phyloP scores from a whole-genome alignment of 2,797 vertebrate species.

The Vultur gryphus region DNA sequence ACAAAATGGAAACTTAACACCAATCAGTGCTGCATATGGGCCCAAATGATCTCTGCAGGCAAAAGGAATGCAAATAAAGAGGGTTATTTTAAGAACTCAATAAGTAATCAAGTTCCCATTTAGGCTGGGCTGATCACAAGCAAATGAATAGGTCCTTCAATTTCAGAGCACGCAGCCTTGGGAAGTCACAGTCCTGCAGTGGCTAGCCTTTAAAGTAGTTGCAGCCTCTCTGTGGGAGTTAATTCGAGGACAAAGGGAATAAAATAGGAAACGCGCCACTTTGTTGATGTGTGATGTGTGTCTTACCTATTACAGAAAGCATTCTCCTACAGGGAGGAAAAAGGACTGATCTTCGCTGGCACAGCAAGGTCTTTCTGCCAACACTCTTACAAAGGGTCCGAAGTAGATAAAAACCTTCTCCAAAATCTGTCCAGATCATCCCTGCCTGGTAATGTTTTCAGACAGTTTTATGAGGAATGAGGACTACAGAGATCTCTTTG shows the following conservation, averaged over 20 bases:
- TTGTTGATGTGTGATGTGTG: not conserved
- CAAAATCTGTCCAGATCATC: not conserved
- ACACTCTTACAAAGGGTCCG: not conserved
- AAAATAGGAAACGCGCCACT: not conserved
- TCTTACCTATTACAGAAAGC: not conserved
- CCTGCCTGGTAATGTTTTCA: not conserved
- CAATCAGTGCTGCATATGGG: not conserved
- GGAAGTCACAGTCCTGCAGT: not conserved
- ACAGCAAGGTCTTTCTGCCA: not conserved
- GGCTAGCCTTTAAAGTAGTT: not conserved
- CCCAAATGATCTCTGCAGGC: not conserved
- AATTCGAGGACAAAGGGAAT: conserved; percentile 5
- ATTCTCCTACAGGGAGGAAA: not conserved
- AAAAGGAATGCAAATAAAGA: not conserved
- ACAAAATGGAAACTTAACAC: conserved; percentile 2
- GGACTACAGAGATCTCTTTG: not conserved
- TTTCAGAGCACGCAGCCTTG: not conserved
- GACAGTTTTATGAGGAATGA: not conserved
- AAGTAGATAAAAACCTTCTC: not conserved
- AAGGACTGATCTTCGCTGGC: not conserved
- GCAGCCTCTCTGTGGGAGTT: not conserved
- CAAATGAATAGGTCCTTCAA: not conserved
- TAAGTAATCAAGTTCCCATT: conserved; percentile 9
- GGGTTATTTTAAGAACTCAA: conserved; percentile 13
- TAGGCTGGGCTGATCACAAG: not conserved